These are phyloP conservation scores for Falcunculus frontatus DNA, from an alignment of 2,113 vertebrate genomes.

Conservation along the genomic window DNA sequence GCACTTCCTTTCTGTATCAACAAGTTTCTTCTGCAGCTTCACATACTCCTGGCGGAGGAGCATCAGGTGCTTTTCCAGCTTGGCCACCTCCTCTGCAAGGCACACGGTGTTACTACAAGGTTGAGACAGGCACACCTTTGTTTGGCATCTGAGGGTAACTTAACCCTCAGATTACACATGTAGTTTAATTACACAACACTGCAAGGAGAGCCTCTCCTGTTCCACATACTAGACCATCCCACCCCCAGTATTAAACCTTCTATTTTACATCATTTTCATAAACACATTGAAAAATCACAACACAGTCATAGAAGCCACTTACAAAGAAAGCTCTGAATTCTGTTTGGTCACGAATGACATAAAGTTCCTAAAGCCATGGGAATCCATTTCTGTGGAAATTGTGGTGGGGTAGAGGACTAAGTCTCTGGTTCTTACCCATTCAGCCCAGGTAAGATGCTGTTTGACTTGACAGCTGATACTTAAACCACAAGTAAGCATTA, in stretches of 20 bases:
- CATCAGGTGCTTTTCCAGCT: slow-evolving; percentile 97
- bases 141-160: not conserved
- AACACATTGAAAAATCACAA: not conserved
- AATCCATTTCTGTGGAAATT: not conserved
- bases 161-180: not conserved
- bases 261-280: not conserved
- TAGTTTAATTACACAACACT: not conserved
- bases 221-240: not conserved
- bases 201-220: not conserved
- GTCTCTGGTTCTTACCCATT: not conserved
- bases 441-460: not conserved
- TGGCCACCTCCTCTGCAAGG: slow-evolving; percentile 94
- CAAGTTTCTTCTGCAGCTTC: slow-evolving; percentile 95
- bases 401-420: not conserved
- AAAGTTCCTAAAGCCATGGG: not conserved
- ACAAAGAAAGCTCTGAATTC: not conserved
- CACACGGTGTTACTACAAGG: not conserved
- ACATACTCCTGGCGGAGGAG: slow-evolving; percentile 98
- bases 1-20: slow-evolving; percentile 90
- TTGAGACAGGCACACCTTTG: not conserved
- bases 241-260: not conserved
- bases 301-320: not conserved
- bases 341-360: not conserved
- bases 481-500: not conserved
- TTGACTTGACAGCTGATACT: not conserved